A percentile compares a stretch with the other conserved stretches of the same genome.
Conservation (phyloP, 2,888 invertebrate genomes). For the Flabesymbios commensalis region DNA sequence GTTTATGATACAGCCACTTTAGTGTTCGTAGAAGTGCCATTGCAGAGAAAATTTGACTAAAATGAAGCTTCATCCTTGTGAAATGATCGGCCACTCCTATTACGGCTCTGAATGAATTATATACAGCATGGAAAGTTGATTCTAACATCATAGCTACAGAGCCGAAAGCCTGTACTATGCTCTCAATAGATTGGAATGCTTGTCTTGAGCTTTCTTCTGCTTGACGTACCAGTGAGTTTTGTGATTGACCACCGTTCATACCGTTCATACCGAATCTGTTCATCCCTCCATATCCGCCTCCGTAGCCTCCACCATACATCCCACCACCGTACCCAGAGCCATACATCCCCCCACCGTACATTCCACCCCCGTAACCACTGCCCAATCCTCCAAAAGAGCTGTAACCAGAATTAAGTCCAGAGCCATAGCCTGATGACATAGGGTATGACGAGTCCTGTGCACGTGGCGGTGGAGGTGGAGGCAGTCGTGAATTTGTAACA, state of each 20-base stretch:
- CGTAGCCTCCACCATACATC: conserved; percentile 35
- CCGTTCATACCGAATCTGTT: conserved; percentile 41
- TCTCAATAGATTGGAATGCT: conserved; percentile 93
- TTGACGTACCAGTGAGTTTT: conserved; percentile 71
- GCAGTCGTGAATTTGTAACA: too few species aligned
- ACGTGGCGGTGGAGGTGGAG: too few species aligned
- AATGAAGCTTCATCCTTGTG: conserved; percentile 78
- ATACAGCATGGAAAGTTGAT: conserved; percentile 92
- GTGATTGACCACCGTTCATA: conserved; percentile 6
- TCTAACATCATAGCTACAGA: conserved; percentile 96
- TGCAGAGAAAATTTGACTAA: conserved; percentile 85
- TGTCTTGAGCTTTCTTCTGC: conserved; percentile 90
- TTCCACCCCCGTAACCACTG: conserved; percentile 28
- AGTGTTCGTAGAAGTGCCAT: conserved; percentile 80
- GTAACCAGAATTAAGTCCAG: conserved; percentile 16
- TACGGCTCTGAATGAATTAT: conserved; percentile 93
- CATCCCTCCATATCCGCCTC: conserved; percentile 39
- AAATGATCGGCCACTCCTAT: conserved; percentile 96
- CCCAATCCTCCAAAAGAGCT: conserved; percentile 19
- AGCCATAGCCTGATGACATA: conserved; percentile 17
- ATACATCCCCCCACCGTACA: conserved; percentile 35
- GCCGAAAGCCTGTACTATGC: conserved; percentile 85
- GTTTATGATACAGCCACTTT: conserved; percentile 78
- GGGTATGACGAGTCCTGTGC: too few species aligned
- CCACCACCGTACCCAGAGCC: conserved; percentile 37